Conservation (phyloP, 2,888 invertebrate genomes). For the Tinea semifulvella region DNA sequence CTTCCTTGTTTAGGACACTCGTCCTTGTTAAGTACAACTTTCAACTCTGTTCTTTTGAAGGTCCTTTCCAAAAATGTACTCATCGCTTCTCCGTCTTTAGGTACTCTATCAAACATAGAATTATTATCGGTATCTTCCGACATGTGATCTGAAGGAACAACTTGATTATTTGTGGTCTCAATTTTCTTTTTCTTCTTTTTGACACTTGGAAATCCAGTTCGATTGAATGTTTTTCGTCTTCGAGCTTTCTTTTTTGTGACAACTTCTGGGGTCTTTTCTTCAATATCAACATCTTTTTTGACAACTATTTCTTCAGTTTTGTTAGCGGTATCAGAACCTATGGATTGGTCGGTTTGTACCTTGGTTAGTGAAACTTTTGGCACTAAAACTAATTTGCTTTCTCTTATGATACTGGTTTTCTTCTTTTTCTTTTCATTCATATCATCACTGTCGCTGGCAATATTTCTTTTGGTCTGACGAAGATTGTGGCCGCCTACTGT, state of each 20-base stretch:
- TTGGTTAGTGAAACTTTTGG: slow-evolving; percentile 48
- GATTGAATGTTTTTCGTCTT: slow-evolving; percentile 81
- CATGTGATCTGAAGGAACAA: slow-evolving; percentile 38
- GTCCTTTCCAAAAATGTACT: slow-evolving; percentile 72
- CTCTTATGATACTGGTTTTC: slow-evolving; percentile 46
- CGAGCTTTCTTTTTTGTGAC: slow-evolving; percentile 57
- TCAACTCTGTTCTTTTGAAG: slow-evolving; percentile 48
- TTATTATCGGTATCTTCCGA: slow-evolving; percentile 50
- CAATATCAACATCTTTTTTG: slow-evolving; percentile 21
- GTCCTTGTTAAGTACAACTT: slow-evolving; percentile 59
- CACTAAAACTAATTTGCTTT: slow-evolving; percentile 55
- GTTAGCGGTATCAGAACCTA: slow-evolving; percentile 31
- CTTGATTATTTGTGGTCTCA: slow-evolving; percentile 32
- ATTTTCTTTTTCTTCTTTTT: slow-evolving; percentile 83
- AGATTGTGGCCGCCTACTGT: slow-evolving; percentile 53
- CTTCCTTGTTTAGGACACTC: slow-evolving; percentile 62
- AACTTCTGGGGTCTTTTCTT: slow-evolving; percentile 30
- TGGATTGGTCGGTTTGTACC: slow-evolving; percentile 46
- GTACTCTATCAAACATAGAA: slow-evolving; percentile 72
- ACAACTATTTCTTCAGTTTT: slow-evolving; percentile 36
- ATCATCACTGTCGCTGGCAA: slow-evolving; percentile 43
- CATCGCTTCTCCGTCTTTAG: slow-evolving; percentile 73
- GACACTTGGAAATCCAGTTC: slow-evolving; percentile 87
- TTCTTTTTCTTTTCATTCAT: slow-evolving; percentile 51
- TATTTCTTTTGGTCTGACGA: slow-evolving; percentile 53